Evolutionary conservation across 2,888 invertebrate genomes (phyloP).

Genomic region (Euphydryas editha): DNA sequence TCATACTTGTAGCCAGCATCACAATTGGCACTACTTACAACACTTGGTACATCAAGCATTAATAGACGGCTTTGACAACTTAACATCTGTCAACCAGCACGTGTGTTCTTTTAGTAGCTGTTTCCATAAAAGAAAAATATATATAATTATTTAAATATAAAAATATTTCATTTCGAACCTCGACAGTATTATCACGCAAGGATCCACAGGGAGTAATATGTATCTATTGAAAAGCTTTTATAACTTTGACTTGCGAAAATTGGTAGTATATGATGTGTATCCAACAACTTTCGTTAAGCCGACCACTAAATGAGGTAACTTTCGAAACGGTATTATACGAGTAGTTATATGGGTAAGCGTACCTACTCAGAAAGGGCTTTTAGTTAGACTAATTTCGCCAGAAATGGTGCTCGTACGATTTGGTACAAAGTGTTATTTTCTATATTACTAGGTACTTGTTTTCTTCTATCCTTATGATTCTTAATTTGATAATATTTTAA

Average conservation of each 20-base stretch:
- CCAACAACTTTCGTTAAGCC: slow-evolving; percentile 39
- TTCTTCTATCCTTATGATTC: too few species aligned
- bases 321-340: slow-evolving; percentile 15
- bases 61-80: too few species aligned
- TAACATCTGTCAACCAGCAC: too few species aligned
- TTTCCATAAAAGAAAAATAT: too few species aligned
- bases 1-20: too few species aligned
- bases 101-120: too few species aligned
- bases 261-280: slow-evolving; percentile 33
- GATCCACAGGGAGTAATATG: slow-evolving; percentile 30
- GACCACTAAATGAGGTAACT: slow-evolving; percentile 41
- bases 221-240: slow-evolving; percentile 35
- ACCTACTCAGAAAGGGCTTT: slow-evolving; percentile 16
- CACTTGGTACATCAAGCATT: too few species aligned
- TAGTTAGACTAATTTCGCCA: slow-evolving; percentile 1
- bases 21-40: too few species aligned
- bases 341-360: slow-evolving; percentile 3
- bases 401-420: neutral
- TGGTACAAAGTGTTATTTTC: neutral
- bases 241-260: slow-evolving; percentile 32
- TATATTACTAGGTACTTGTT: too few species aligned
- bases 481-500: too few species aligned
- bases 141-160: slow-evolving; percentile 11
- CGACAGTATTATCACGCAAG: slow-evolving; percentile 31
- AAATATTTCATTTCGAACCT: slow-evolving; percentile 26